Evolutionary conservation across 2,888 invertebrate genomes (phyloP).

Genomic region (Archaeoteleia sp.): DNA sequence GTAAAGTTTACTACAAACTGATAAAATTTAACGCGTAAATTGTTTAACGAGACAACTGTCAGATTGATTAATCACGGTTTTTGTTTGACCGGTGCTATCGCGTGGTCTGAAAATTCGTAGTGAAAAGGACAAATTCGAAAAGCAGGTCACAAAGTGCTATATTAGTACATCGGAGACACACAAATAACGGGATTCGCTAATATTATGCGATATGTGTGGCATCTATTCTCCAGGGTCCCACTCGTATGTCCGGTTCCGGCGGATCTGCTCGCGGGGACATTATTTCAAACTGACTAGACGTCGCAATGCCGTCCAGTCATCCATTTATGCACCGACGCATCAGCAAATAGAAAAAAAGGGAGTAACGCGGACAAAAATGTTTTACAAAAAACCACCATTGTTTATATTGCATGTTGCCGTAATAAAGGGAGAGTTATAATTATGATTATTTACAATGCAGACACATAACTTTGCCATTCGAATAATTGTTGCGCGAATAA

Average conservation of each 20-base stretch:
- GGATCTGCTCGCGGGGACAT: constrained; percentile 43
- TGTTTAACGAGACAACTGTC: no score
- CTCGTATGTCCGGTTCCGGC: constrained; percentile 27
- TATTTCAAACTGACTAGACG: constrained; percentile 45
- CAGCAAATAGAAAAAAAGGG: constrained; percentile 14
- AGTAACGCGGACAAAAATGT: constrained; percentile 12
- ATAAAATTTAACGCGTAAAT: no score
- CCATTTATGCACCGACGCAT: constrained; percentile 12
- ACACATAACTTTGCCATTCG: no score
- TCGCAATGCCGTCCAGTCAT: constrained; percentile 11
- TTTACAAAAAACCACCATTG: no score
- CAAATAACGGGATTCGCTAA: constrained; percentile 44
- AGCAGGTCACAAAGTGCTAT: constrained; percentile 19
- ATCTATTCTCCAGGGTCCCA: constrained; percentile 37
- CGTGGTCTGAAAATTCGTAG: no score
- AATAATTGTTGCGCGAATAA: no score
- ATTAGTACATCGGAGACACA: constrained; percentile 31
- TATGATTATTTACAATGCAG: no score
- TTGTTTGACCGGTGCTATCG: neutral
- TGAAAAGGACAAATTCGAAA: constrained; percentile 19
- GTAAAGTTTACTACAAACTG: no score
- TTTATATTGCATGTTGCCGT: no score
- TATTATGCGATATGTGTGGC: constrained; percentile 43
- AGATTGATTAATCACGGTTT: neutral
- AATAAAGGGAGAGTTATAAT: no score